Evolutionary conservation across 2,888 invertebrate genomes (phyloP).

Genomic region (Himalopsyche japonica): DNA sequence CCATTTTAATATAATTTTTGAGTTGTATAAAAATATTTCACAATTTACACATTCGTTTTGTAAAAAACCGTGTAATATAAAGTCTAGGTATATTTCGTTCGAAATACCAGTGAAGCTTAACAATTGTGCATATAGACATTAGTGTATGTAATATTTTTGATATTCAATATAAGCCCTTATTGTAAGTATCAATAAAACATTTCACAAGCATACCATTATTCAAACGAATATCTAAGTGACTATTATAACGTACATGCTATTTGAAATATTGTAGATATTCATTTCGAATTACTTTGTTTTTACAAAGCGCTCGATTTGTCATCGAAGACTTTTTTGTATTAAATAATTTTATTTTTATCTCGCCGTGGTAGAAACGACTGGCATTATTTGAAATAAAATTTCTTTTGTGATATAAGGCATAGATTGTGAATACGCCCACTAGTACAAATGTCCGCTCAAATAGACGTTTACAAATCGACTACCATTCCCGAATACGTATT

Average conservation of each 20-base stretch:
- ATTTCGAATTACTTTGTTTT: not conserved
- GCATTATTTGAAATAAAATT: slow-evolving; percentile 9
- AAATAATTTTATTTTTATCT: not conserved
- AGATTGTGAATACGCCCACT: slow-evolving; percentile 21
- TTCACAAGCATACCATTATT: not conserved
- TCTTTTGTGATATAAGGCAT: slow-evolving; percentile 12
- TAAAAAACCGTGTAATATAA: too few relatives aligned
- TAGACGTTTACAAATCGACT: slow-evolving; percentile 28
- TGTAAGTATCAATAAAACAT: not conserved
- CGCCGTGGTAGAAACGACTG: not conserved
- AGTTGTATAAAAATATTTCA: too few relatives aligned
- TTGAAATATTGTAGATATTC: not conserved
- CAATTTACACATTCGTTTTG: too few relatives aligned
- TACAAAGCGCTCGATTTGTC: slow-evolving; percentile 6
- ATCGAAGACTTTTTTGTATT: not conserved
- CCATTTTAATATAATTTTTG: too few relatives aligned
- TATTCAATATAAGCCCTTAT: too few relatives aligned
- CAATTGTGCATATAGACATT: too few relatives aligned
- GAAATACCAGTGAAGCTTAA: too few relatives aligned
- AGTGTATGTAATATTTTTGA: too few relatives aligned
- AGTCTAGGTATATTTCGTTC: too few relatives aligned
- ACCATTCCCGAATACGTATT: slow-evolving; percentile 24
- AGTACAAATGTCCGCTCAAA: slow-evolving; percentile 9
- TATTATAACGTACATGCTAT: not conserved
- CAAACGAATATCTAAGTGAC: not conserved